Percentiles rank a stretch among this genome's conserved stretches.
Evolutionary conservation across 1,140 invertebrate genomes (phyloP).

Genomic region (Thrips palmi): DNA sequence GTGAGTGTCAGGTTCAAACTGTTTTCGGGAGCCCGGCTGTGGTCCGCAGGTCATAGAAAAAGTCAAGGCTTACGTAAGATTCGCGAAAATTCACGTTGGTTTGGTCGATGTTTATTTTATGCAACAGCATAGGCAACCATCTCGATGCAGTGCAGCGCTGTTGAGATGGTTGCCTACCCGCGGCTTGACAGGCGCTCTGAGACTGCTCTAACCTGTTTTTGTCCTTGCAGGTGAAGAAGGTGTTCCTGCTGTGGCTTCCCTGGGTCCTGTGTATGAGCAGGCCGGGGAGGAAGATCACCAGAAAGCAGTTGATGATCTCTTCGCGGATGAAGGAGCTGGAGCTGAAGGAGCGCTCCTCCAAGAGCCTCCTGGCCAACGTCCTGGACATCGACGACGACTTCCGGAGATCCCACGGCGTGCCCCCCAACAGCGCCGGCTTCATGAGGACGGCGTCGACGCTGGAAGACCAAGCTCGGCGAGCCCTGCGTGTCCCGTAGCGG

Average conservation of each 20-base stretch:
- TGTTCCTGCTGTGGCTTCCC: conserved; percentile 92
- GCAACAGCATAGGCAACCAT: too few relatives aligned
- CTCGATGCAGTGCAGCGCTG: too few relatives aligned
- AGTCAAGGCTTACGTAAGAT: too few relatives aligned
- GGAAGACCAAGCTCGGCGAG: conserved; percentile 25
- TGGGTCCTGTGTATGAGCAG: conserved; percentile 86
- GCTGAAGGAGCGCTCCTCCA: conserved; percentile 78
- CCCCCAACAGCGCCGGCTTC: conserved; percentile 30
- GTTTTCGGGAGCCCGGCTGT: too few relatives aligned
- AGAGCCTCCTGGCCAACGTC: conserved; percentile 82
- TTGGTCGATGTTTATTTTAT: too few relatives aligned
- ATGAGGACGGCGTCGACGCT: conserved; percentile 22
- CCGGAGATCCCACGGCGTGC: conserved; percentile 34
- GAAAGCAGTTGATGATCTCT: conserved; percentile 72
- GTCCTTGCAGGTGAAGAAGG: conserved; percentile 57
- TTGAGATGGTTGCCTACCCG: too few relatives aligned
- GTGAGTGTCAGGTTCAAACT: conserved; percentile 54
- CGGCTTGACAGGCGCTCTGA: too few relatives aligned
- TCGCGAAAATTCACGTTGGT: too few relatives aligned
- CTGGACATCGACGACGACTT: conserved; percentile 91
- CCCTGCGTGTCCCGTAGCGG: conserved; percentile 29
- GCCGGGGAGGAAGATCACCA: conserved; percentile 83
- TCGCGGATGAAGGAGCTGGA: conserved; percentile 80
- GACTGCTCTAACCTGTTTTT: too few relatives aligned
- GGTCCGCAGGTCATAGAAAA: too few relatives aligned